Percentiles rank a stretch among this genome's conserved stretches.
Conservation (phyloP, 2,113 vertebrate genomes). For the Machaerirhynchus nigripectus region DNA sequence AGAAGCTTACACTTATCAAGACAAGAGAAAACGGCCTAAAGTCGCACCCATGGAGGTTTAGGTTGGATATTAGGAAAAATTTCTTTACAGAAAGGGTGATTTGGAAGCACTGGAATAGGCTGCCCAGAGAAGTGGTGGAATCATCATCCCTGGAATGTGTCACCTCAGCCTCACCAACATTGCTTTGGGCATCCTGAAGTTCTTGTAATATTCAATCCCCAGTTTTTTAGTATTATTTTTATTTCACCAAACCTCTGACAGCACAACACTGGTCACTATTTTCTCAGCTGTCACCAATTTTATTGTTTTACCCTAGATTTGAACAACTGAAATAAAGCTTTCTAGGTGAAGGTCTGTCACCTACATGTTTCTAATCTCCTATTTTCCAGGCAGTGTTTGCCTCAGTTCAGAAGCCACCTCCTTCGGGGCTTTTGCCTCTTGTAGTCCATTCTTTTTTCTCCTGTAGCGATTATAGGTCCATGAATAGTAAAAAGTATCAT, state of each 20-base stretch:
- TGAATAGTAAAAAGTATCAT: background rate
- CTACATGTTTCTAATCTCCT: background rate
- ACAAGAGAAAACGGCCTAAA: background rate
- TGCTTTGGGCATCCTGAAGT: background rate
- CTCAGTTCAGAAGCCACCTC: background rate
- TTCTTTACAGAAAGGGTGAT: background rate
- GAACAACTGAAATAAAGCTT: background rate
- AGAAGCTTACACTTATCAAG: background rate
- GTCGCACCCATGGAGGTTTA: background rate
- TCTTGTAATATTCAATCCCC: background rate
- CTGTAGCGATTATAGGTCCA: background rate
- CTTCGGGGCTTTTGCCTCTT: background rate
- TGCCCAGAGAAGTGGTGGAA: background rate
- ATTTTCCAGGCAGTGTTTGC: background rate
- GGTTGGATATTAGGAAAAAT: background rate
- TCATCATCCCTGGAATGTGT: background rate
- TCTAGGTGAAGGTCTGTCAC: background rate
- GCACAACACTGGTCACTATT: background rate
- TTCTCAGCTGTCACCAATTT: background rate
- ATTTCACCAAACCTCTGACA: background rate
- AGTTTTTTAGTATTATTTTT: background rate
- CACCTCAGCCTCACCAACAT: rapidly evolving
- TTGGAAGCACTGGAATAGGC: background rate
- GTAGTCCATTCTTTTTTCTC: background rate
- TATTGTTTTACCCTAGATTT: background rate